phyloP scores from a whole-genome alignment of 2,113 vertebrate genomes.

The Gopherus evgoodei region DNA sequence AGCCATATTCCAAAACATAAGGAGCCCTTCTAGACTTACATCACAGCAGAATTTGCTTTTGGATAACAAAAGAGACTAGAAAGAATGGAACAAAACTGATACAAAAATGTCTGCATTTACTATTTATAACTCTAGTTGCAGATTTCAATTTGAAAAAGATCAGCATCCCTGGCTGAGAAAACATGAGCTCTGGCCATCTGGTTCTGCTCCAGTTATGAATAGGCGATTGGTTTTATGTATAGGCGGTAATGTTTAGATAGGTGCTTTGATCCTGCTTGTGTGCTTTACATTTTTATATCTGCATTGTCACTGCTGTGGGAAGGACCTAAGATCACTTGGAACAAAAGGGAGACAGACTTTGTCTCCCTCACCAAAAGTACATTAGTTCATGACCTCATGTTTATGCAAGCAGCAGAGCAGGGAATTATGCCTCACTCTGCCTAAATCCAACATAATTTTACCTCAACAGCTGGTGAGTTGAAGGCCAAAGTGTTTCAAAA shows the following conservation, averaged over 20 bases:
- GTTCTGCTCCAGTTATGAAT: background rate
- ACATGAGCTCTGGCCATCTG: background rate
- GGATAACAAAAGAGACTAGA: background rate
- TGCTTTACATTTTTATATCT: background rate
- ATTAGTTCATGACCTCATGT: background rate
- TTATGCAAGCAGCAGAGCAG: background rate
- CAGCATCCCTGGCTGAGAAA: slow-evolving; percentile 1
- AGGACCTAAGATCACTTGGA: background rate
- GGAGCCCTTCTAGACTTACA: background rate
- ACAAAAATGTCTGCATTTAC: background rate
- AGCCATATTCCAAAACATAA: background rate
- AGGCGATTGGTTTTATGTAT: background rate
- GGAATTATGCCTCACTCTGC: rapidly evolving
- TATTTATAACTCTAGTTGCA: background rate
- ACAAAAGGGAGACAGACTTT: background rate
- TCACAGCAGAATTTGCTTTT: background rate
- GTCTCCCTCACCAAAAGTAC: background rate
- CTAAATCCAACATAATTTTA: background rate
- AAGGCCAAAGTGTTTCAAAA: rapidly evolving
- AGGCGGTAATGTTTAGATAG: background rate
- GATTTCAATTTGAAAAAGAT: background rate
- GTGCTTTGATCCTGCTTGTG: background rate
- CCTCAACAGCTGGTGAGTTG: background rate
- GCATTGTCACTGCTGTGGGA: background rate
- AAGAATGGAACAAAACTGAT: background rate